A percentile compares a stretch with the other conserved stretches of the same genome.
phyloP scores from a whole-genome alignment of 2,797 vertebrate species.

The Zalophus californianus region DNA sequence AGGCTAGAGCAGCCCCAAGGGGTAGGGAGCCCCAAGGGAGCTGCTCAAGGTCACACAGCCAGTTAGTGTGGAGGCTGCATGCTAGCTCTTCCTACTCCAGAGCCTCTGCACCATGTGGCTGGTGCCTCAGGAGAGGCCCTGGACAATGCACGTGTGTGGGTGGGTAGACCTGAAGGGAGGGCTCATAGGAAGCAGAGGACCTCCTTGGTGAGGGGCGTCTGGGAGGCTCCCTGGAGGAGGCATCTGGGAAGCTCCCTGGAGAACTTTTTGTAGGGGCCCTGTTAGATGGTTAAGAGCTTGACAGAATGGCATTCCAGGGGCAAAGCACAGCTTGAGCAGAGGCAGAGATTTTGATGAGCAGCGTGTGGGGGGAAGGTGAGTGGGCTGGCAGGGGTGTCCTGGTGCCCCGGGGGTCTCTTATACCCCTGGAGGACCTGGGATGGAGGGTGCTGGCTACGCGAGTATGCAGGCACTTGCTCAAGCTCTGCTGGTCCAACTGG shows the following conservation, averaged over 20 bases:
- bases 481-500: conserved; percentile 75
- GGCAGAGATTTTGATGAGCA: not conserved
- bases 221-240: not conserved
- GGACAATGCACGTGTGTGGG: accelerated
- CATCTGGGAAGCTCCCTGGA: not conserved
- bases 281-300: not conserved
- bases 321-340: not conserved
- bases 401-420: not conserved
- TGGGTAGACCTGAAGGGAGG: not conserved
- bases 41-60: not conserved
- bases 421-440: not conserved
- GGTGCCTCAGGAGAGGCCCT: not conserved
- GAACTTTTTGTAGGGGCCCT: not conserved
- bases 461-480: not conserved
- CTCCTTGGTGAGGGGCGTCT: not conserved
- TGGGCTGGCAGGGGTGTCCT: not conserved
- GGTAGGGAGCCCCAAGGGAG: not conserved
- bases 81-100: not conserved
- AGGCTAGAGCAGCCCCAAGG: not conserved
- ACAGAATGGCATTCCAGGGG: not conserved
- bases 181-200: not conserved
- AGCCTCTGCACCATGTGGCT: not conserved
- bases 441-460: conserved; percentile 7
- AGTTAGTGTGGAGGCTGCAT: not conserved
- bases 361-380: not conserved